Evolutionary conservation across 2,113 vertebrate species (phyloP), one percentile per base, ranked within the genome.

Genomic region (Castor canadensis): DNA sequence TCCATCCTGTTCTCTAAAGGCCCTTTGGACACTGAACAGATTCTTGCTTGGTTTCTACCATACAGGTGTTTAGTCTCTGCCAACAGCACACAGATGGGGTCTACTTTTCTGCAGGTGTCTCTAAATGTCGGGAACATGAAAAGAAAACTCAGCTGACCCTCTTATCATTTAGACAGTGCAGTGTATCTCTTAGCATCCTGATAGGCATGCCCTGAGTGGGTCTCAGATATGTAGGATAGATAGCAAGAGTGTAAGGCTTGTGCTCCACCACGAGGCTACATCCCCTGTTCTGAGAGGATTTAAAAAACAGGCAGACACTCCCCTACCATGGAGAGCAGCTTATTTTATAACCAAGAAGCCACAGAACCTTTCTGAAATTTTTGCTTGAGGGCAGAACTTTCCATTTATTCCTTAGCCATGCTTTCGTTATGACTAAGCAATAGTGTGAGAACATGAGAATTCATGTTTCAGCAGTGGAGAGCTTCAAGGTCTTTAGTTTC

Each of bases 21-120:
- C 47, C 26, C 45, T 30, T 79, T 30, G 43, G 66, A 77, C n/a
- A 8, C 17, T 9, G 73, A 54, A 12, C 1, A 22, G 64, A 45
- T 35, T 64, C 28, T 96, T 81, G 85, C 90, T 79, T 79, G 40
- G 81, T 72, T 82, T 90, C 95, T 82, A 15, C 47, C 4, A 1
- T 43, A 35, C 71, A 87, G 89, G 77, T 93, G 60, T 77, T 24
- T 56, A 75, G 40, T 71, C 73, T 93, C 7, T 76, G n/a, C 75
- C 64, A n/a, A 56, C 64, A 67, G 89, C 30, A 58, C 62, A 30
- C 73, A 81, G 81, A 58, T 80, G 56, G 91, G 62, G n/a, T 72
- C 69, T 64, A 28, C 66, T 83, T 95, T 88, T 87, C 94, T 95
- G 38, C 62, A 76, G 85, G 47, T 92, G 26, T 64, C 81, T 94